phyloP scores from a whole-genome alignment of 64 coral and sea anemone species.

The Stylophora pistillata region DNA sequence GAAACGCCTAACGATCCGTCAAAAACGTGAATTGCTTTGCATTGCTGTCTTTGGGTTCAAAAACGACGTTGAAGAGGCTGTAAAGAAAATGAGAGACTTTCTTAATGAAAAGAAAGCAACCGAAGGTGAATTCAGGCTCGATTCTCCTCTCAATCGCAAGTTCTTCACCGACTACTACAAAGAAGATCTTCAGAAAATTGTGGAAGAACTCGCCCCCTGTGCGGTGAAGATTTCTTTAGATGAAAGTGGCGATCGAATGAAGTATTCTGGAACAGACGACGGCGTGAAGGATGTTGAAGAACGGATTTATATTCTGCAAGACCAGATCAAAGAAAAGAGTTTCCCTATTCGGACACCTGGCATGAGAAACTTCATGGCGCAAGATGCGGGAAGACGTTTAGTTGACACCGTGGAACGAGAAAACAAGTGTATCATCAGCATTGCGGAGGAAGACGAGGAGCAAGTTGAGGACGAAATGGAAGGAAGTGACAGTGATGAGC shows the following conservation, averaged over 20 bases:
- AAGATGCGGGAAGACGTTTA: not conserved
- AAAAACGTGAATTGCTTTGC: not conserved
- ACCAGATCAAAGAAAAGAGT: conserved; percentile 19
- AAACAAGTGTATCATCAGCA: not conserved
- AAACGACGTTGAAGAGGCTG: conserved; percentile 17
- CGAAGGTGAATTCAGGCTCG: conserved; percentile 12
- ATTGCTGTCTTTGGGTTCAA: conserved; percentile 37
- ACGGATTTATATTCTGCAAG: not conserved
- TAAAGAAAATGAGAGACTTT: conserved; percentile 37
- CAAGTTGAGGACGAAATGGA: not conserved
- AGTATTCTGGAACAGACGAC: not conserved
- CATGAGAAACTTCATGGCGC: conserved; percentile 16
- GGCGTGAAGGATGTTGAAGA: conserved; percentile 36
- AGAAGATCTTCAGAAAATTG: not conserved
- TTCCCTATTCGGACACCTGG: not conserved
- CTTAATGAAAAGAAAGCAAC: conserved; percentile 39
- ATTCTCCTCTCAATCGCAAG: conserved; percentile 8
- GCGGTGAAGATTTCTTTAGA: conserved; percentile 28
- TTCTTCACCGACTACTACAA: conserved; percentile 23
- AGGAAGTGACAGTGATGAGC: conserved; percentile 12
- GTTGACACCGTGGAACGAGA: conserved; percentile 4
- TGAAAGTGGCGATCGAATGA: not conserved
- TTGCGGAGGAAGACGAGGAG: not conserved
- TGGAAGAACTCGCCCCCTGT: not conserved
- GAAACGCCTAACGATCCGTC: not conserved